Evolutionary conservation across 2,888 invertebrate genomes (phyloP), one percentile per base, ranked within the genome.

Genomic region (Cancer borealis): DNA sequence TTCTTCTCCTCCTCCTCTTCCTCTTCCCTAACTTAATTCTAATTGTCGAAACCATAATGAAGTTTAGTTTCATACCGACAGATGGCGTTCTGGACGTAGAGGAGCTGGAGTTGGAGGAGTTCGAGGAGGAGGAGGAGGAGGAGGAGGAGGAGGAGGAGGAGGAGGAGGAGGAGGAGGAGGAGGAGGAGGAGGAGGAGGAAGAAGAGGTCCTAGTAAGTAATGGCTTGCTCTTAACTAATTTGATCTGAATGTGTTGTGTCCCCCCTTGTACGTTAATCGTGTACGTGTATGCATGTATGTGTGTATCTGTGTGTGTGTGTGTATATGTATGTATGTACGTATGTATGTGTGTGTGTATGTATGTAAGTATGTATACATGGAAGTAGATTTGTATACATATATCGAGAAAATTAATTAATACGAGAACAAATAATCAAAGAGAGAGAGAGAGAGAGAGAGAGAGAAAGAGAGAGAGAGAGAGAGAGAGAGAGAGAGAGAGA

Each of bases 41-140:
- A 73, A 73, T 73, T 73, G 73, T n/a, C 73, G n/a, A 73, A 73
- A 73, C 73, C 73, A 17, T 21, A 73, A 73, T 73, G 73, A 73
- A 73, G 73, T 73, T 73, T 73, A 73, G 73, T n/a, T 21, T 17
- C 73, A 54, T 17, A 54, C 54, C 54, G 54, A 54, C 54, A 54
- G 54, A 54, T 54, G 54, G 54, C 54, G 54, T 54, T 54, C 0
- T 54, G 54, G n/a, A n/a, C n/a, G 54, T 54, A 54, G 39, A 39
- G 39, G 39, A 39, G 39, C 0, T 1, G 39, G 39, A 39, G 39
- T 39, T 39, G 39, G 39, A 39, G 39, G 39, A 39, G 39, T 39
- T 39, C 39, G 73, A 73, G n/a, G n/a, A 73, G 73, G n/a, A 73
- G 73, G 73, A 73, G 26, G n/a, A n/a, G n/a, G 66, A 66, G n/a